Percentiles rank a stretch among this genome's conserved stretches.
phyloP scores from a whole-genome alignment of 2,797 vertebrate genomes.

The Siniperca undulata region DNA sequence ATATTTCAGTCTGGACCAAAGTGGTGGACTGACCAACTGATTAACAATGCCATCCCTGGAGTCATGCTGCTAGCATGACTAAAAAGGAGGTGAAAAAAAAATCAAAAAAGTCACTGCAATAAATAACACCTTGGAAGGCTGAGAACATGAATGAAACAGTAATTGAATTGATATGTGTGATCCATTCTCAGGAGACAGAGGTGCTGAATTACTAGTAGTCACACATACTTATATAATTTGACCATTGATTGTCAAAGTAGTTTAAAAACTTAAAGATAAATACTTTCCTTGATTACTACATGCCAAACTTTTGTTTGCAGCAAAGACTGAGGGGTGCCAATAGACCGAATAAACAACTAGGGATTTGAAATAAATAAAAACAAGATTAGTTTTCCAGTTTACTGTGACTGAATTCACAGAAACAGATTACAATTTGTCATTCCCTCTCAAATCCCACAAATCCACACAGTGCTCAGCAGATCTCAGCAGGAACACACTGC shows the following conservation, averaged over 20 bases:
- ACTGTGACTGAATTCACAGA: neutral
- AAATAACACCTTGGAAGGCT: neutral
- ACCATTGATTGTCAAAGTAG: neutral
- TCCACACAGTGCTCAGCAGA: constrained; percentile 1
- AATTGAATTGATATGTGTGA: neutral
- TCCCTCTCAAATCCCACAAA: neutral
- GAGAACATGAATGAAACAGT: neutral
- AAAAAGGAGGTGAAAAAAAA: neutral
- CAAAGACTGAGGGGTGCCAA: neutral
- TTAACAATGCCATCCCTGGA: neutral
- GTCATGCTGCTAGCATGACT: neutral
- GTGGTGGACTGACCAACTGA: neutral
- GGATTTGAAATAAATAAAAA: constrained; percentile 15
- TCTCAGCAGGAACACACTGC: neutral
- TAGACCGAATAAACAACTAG: neutral
- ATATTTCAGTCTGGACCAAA: too few relatives aligned
- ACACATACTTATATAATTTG: neutral
- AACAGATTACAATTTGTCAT: neutral
- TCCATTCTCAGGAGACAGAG: neutral
- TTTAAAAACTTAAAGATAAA: neutral
- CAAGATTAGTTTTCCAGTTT: neutral
- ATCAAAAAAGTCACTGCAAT: neutral
- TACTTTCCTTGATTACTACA: neutral
- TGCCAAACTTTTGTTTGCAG: neutral
- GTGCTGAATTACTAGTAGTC: neutral